Conservation (phyloP, 2,113 vertebrate genomes). For the Grammomys dolichurus region DNA sequence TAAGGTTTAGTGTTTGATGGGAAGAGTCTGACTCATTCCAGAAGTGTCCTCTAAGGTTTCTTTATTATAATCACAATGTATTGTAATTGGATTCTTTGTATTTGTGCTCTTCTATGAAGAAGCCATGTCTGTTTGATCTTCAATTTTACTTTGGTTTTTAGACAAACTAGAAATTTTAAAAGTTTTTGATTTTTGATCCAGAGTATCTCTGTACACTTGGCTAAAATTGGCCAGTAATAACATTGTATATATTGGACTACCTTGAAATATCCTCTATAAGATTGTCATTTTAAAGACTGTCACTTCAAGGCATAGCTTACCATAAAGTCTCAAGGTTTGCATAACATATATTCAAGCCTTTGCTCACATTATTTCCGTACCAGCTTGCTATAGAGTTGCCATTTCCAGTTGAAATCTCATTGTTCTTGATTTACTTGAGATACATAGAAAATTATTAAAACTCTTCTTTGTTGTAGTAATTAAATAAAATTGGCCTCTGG, state of each 20-base stretch:
- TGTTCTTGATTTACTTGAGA: not conserved
- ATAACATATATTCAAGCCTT: not conserved
- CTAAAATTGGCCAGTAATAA: not conserved
- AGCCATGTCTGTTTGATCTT: not conserved
- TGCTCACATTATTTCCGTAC: not conserved
- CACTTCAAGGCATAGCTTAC: not conserved
- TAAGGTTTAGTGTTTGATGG: not conserved
- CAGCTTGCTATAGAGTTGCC: not conserved
- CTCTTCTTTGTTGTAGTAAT: too few species aligned
- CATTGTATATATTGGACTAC: not conserved
- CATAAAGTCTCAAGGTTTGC: not conserved
- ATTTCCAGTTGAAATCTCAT: not conserved
- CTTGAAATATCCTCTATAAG: not conserved
- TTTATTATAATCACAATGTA: not conserved
- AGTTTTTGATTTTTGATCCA: not conserved
- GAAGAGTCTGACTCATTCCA: too few species aligned
- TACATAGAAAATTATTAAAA: not conserved
- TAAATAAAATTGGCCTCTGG: too few species aligned
- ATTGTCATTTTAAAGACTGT: not conserved
- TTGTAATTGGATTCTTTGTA: not conserved
- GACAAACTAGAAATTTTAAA: not conserved
- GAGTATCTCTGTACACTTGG: not conserved
- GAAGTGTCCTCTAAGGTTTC: not conserved
- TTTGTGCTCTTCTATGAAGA: not conserved
- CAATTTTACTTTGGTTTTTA: not conserved